These are phyloP conservation scores for Dascillus cervinus DNA, from an alignment of 2,888 invertebrate genomes.

Conservation along the genomic window DNA sequence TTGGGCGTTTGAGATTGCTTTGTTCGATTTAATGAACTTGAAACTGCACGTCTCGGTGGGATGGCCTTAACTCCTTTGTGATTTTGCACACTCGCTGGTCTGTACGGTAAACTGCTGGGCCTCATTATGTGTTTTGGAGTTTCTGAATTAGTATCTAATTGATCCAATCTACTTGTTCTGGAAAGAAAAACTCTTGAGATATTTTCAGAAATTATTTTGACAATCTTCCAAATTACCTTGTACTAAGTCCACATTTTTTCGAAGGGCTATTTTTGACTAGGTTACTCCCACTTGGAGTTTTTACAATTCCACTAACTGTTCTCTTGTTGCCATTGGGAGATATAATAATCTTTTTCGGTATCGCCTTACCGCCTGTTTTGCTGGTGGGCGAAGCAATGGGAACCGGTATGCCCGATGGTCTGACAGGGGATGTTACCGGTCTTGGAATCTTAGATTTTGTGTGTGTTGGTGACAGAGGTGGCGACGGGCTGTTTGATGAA, in stretches of 20 bases:
- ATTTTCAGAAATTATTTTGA: background rate
- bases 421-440: conserved; percentile 64
- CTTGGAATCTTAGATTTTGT: conserved; percentile 69
- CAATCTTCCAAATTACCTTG: background rate
- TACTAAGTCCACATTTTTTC: background rate
- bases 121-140: conserved; percentile 45
- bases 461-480: conserved; percentile 41
- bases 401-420: conserved; percentile 54
- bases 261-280: conserved; percentile 21
- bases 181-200: too few relatives aligned
- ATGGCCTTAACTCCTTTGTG: conserved; percentile 34
- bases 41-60: conserved; percentile 57
- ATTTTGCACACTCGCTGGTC: conserved; percentile 38
- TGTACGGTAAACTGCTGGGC: conserved; percentile 65
- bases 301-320: conserved; percentile 8
- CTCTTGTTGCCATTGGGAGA: conserved; percentile 30
- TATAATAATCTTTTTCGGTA: conserved; percentile 42
- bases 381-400: conserved; percentile 33
- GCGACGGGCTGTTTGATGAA: conserved; percentile 30
- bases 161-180: conserved; percentile 59
- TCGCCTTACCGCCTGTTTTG: conserved; percentile 24
- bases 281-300: conserved; percentile 14
- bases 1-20: conserved; percentile 38
- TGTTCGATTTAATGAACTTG: conserved; percentile 54
- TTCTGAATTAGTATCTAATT: conserved; percentile 36